These are phyloP conservation scores for Cinclus mexicanus DNA, from an alignment of 2,113 vertebrate species.

Conservation along the genomic window DNA sequence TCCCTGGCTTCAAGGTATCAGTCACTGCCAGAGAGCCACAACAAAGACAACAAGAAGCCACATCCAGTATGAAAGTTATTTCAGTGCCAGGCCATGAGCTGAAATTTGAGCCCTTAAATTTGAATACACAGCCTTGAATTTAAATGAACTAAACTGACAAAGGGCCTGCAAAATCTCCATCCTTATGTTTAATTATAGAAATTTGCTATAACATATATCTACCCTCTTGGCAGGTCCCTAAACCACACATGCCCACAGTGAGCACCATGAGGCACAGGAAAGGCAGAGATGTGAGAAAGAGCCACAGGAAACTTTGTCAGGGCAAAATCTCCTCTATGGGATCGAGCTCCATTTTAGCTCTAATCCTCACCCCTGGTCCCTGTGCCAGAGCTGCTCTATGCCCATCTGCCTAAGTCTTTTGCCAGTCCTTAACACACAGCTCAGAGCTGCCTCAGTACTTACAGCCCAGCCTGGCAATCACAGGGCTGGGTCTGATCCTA, in stretches of 20 bases:
- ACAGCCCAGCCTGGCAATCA: background rate
- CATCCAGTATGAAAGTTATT: rapidly evolving
- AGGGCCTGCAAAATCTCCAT: background rate
- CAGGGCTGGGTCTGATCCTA: background rate
- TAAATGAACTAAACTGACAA: background rate
- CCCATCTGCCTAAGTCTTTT: background rate
- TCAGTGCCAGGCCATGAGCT: background rate
- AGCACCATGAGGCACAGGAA: rapidly evolving
- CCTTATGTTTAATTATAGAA: background rate
- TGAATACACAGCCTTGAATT: background rate
- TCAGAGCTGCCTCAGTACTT: background rate
- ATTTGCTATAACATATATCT: background rate
- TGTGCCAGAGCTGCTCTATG: background rate
- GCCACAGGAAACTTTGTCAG: background rate
- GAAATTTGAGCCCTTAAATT: background rate
- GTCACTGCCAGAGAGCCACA: background rate
- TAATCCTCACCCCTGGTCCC: rapidly evolving
- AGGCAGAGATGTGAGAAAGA: background rate
- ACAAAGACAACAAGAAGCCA: background rate
- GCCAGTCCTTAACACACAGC: rapidly evolving
- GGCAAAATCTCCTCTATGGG: background rate
- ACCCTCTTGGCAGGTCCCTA: background rate
- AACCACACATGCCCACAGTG: background rate
- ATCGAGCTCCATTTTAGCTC: background rate
- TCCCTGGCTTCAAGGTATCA: background rate